Evolutionary conservation across 2,888 invertebrate genomes (phyloP), one percentile per base, ranked within the genome.

Genomic region (Ochlodes sylvanus): DNA sequence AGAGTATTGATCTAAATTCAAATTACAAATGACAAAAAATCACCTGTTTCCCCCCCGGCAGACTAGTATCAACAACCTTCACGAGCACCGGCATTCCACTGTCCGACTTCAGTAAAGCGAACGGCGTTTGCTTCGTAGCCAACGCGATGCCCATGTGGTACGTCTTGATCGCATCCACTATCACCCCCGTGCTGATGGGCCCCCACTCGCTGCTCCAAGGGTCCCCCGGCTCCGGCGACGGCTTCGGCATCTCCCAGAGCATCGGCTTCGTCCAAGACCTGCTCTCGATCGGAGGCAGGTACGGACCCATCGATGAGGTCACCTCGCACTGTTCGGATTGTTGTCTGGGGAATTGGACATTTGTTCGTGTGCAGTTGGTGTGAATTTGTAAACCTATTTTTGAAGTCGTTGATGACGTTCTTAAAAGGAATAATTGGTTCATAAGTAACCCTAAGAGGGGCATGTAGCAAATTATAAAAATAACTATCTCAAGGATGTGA

Each of bases 101-200:
- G 52, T 95, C 93, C 14, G 96, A 95, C 73, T 96, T 95, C 62
- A 96, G 85, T 60, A 96, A 86, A 0, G 96, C 96, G 78, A 96
- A 96, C 0, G 96, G 96, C 0, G 95, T 96, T 81, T 96, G 95
- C 55, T 94, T 95, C 2, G 94, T 94, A 7, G 94, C 89, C 70
- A 95, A 77, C 5, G 96, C 96, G 9, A 94, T 94, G 61, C 94
- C 94, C 96, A 96, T 96, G 5, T 96, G 96, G 70, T 95, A 95
- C 0, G 96, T 96, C 75, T 95, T 95, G 70, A 96, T 96, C 42
- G 95, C 95, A 72, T 96, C 95, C n/a, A 96, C 95, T 1, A 96
- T 87, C 19, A 96, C 94, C 0, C 95, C 95, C 69, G 92, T 85
- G 34, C 81, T 79, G 70, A 85, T 77, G 0, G 79, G 71, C 38